Base-by-base conservation (phyloP, 1,140 invertebrate species). In the Drosophila ambigua region DNA sequence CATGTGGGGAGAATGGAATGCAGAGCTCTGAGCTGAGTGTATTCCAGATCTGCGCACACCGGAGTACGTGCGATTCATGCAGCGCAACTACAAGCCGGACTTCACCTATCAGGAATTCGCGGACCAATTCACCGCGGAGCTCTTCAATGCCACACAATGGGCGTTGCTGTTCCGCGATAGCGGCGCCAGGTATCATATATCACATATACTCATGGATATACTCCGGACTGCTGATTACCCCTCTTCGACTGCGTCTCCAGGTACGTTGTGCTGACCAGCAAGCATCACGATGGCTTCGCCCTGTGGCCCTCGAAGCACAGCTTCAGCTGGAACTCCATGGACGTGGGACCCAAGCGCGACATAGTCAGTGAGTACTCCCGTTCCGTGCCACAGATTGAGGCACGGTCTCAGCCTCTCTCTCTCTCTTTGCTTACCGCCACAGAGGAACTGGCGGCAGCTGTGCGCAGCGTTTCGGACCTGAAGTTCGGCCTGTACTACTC, bases 221-320 rank as follows among this genome's bases (percentile, higher is more conserved):
- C 8, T 23, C 16, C 23, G 2, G 44, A 20, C 53, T 50, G 55
- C 20, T 23, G 23, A 6, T 8, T 45, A 3, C 44, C 1, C 15
- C 24, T 4, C 4, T 5, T 35, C 13, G 13, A 31, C 7, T 4
- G 6, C 7, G 11, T 13, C 15, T 16, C 2, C 66, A 97, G 96
- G 91, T 97, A 98, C 90, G 94, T 98, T 6, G 96, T 99, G 2
- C 84, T 99, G 2, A 98, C 97, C 2, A 97, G 95, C 79, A 99
- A 99, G 93, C 98, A 99, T 93, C 97, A 98, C 90, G 98, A 98
- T 92, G 98, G 98, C 9, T 98, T 94, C 79, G 97, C 97, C 0
- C 61, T 98, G 26, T 98, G 97, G 95, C 98, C 98, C 28, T 98
- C 97, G 0, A 95, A 94, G 72, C 94, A 95, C 61, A 95, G 97